phyloP scores from a whole-genome alignment of 2,113 vertebrate genomes.

The Toxotes jaculatrix region DNA sequence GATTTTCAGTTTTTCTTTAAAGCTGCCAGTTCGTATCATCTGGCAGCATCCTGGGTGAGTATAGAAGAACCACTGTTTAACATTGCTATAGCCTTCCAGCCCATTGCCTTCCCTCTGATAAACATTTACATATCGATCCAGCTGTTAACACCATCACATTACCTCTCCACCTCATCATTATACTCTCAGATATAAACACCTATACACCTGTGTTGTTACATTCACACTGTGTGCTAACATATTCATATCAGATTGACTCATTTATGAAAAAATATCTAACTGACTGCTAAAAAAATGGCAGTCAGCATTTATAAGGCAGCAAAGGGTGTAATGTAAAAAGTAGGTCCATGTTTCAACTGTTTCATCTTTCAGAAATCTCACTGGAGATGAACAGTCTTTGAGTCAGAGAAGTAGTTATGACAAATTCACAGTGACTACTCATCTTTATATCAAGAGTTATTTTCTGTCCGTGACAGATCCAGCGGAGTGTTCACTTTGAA shows the following conservation, averaged over 20 bases:
- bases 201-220: neutral
- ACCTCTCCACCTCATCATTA: conserved; percentile 23
- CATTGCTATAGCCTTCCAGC: conserved; percentile 11
- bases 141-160: conserved; percentile 28
- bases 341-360: conserved; percentile 3
- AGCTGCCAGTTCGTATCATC: neutral
- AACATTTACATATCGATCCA: conserved; percentile 35
- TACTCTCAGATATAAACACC: conserved; percentile 16
- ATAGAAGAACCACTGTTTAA: conserved; percentile 24
- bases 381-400: conserved; percentile 21
- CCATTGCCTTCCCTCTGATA: conserved; percentile 12
- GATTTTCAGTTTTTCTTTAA: neutral
- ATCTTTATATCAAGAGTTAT: conserved; percentile 51
- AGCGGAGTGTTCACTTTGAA: conserved; percentile 41
- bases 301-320: conserved; percentile 4
- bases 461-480: conserved; percentile 34
- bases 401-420: conserved; percentile 41
- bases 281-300: conserved; percentile 2
- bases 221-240: conserved; percentile 1
- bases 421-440: conserved; percentile 48
- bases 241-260: neutral
- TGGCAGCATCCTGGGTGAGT: neutral
- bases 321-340: neutral
- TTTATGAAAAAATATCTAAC: conserved; percentile 15
- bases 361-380: conserved; percentile 29